Evolutionary conservation across 2,797 vertebrate species (phyloP).

Genomic region (Cuculus canorus): DNA sequence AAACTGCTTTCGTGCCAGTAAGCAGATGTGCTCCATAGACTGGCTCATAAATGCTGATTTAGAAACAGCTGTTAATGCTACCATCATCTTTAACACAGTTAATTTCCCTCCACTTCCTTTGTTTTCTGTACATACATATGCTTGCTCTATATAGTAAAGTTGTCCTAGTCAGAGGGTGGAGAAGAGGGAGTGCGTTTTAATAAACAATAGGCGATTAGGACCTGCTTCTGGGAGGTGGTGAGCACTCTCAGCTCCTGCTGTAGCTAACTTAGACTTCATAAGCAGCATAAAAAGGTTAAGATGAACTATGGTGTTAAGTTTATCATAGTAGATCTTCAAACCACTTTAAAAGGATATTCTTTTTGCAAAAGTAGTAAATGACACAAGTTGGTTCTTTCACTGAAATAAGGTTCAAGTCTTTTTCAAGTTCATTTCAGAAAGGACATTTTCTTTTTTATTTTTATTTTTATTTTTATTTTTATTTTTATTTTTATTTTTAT

Average conservation of each 20-base stretch:
- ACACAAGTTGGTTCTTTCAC: neutral
- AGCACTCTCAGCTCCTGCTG: neutral
- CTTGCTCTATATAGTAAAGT: neutral
- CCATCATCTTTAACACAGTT: slow-evolving; percentile 52
- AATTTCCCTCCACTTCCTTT: slow-evolving; percentile 49
- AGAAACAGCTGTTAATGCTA: slow-evolving; percentile 70
- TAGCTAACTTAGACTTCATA: neutral
- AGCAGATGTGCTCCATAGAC: slow-evolving; percentile 79
- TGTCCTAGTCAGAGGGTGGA: slow-evolving; percentile 10
- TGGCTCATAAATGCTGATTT: slow-evolving; percentile 68
- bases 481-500: neutral
- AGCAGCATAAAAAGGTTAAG: neutral
- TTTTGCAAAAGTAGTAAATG: neutral
- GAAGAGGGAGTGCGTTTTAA: neutral
- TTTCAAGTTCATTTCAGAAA: neutral
- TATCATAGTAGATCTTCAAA: neutral
- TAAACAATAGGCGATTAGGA: slow-evolving; percentile 6
- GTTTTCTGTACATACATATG: slow-evolving; percentile 8
- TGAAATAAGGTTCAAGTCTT: neutral
- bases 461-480: neutral
- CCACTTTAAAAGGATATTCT: neutral
- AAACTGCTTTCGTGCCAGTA: slow-evolving; percentile 74
- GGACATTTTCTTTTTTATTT: neutral
- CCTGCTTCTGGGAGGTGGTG: neutral
- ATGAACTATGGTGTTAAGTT: neutral